Evolutionary conservation across 1,140 invertebrate genomes (phyloP), one percentile per base, ranked within the genome.

Genomic region (Drosophila sproati): DNA sequence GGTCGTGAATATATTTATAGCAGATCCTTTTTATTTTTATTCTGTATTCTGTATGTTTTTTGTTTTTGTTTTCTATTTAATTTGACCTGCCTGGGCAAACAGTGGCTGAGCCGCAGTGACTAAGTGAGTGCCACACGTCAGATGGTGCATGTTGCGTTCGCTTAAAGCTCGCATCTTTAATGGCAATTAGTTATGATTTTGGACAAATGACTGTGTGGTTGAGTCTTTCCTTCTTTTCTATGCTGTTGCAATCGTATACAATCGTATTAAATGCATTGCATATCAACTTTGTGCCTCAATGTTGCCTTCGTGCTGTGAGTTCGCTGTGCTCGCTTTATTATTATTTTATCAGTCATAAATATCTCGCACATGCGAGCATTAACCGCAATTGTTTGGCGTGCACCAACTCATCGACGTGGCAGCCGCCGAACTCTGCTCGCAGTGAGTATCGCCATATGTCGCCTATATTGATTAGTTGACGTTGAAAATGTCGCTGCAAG

Each of bases 281-380:
- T 55, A 59, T 5, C 59, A 60, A 34, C 34, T 41, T 32, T 48
- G 41, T 43, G 52, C 39, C 55, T 68, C 48, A 60, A 68, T 60
- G 68, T 64, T 37, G 63, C 47, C 51, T 57, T 61, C 48, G 29
- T 52, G 55, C 10, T 48, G 20, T 20, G 20, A 20, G 20, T 20
- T 41, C 39, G 34, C 37, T 60, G 10, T 41, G 67, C 54, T 61
- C 63, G 55, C 56, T 87, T 87, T 43, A 34, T 20, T 87, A 79
- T 87, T 88, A 88, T 89, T 83, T 88, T 88, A 89, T 89, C 85
- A 83, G 85, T 78, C 68, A 89, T 80, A 88, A 88, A 82, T 85
- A 85, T 89, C 57, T 60, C 81, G 81, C 78, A 74, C 66, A 78
- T 82, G 78, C 72, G 68, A 71, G 60, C 78, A 89, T 89, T 89